Conservation (phyloP, 2,113 vertebrate species). For the Regulus satrapa region DNA sequence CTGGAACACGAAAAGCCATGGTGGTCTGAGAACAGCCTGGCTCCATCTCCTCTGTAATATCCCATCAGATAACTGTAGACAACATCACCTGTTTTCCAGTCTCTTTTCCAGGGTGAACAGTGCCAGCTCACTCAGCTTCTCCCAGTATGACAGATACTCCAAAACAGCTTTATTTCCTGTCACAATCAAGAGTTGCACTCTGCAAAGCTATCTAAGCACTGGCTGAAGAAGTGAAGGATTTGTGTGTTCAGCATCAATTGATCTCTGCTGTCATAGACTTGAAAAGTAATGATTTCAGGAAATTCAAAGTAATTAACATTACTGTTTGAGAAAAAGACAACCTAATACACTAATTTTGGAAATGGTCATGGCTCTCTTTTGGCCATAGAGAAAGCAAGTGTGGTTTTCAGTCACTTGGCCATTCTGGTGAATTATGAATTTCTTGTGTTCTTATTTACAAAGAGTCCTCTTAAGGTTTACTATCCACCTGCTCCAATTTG, state of each 20-base stretch:
- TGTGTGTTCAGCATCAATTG: fast-evolving
- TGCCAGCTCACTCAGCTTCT: background rate
- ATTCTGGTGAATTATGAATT: background rate
- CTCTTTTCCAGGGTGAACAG: background rate
- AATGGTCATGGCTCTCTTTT: background rate
- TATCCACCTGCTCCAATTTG: background rate
- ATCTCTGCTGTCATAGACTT: background rate
- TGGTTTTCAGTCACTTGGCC: background rate
- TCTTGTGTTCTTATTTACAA: background rate
- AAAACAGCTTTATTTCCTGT: background rate
- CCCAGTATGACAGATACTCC: background rate
- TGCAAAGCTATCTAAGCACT: background rate
- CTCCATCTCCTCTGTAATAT: background rate
- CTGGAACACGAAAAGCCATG: background rate
- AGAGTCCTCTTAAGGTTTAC: background rate
- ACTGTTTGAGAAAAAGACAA: background rate
- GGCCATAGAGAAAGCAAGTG: background rate
- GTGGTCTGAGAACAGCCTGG: background rate
- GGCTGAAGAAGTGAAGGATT: background rate
- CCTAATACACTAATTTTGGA: background rate
- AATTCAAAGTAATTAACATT: background rate
- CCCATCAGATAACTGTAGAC: background rate
- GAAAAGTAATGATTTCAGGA: background rate
- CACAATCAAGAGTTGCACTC: background rate
- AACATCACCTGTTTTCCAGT: background rate